Conservation (phyloP, 2,113 vertebrate genomes). For the Calidris pygmaea region DNA sequence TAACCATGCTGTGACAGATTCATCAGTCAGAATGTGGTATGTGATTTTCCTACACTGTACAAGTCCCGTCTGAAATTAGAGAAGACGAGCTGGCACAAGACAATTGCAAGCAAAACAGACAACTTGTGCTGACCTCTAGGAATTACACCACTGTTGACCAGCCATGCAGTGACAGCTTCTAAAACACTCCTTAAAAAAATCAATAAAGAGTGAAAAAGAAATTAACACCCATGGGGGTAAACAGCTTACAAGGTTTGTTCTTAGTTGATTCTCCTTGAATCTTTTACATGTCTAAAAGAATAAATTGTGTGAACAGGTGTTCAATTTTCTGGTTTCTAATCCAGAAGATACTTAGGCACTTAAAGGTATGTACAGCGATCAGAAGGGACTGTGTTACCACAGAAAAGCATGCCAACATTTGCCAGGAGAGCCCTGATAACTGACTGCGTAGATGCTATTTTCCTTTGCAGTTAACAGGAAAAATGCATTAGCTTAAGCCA, state of each 20-base stretch:
- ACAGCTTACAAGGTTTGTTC: not conserved
- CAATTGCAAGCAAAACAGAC: not conserved
- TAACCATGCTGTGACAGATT: not conserved
- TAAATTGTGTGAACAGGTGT: not conserved
- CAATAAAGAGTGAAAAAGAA: not conserved
- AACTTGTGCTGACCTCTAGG: slow-evolving; percentile 1
- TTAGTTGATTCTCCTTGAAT: not conserved
- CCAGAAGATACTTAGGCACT: not conserved
- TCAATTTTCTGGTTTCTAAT: not conserved
- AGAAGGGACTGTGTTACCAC: not conserved
- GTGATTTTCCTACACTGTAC: not conserved
- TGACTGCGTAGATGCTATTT: not conserved
- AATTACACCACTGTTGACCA: not conserved
- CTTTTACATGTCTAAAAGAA: not conserved
- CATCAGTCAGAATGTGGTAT: not conserved
- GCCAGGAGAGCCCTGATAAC: not conserved
- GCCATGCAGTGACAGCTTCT: not conserved
- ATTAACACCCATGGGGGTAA: not conserved
- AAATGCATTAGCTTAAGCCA: not conserved
- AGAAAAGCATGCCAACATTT: not conserved
- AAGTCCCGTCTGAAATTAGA: not conserved
- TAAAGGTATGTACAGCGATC: not conserved
- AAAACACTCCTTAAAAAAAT: not conserved
- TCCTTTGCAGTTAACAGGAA: not conserved
- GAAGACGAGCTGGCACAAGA: not conserved